Conservation (phyloP, 2,888 invertebrate genomes). For the Trachelus stipa region DNA sequence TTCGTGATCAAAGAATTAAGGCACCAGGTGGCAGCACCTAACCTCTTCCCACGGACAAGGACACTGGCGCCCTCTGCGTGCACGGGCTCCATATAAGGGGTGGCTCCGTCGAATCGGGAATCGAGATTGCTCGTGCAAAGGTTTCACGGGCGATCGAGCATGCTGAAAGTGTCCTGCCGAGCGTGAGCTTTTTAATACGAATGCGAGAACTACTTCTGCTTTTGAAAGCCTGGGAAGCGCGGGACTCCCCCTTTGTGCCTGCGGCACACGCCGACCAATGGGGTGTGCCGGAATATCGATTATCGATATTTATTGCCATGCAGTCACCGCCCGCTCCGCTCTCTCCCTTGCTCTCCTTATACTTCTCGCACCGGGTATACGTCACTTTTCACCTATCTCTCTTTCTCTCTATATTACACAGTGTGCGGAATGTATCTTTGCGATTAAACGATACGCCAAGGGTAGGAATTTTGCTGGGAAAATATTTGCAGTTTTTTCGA, state of each 20-base stretch:
- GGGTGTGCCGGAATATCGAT: constrained; percentile 51
- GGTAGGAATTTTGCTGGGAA: neutral
- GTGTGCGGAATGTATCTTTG: neutral
- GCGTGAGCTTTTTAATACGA: constrained; percentile 45
- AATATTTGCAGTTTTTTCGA: neutral
- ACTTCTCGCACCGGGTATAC: neutral
- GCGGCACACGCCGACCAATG: constrained; percentile 44
- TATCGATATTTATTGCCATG: constrained; percentile 59
- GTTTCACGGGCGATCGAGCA: neutral
- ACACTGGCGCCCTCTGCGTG: too few species aligned
- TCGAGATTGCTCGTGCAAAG: neutral
- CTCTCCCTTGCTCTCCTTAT: neutral
- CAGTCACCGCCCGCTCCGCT: constrained; percentile 46
- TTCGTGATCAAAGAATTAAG: neutral
- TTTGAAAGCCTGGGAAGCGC: constrained; percentile 44
- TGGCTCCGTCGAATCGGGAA: neutral
- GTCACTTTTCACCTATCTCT: neutral
- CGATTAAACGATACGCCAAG: neutral
- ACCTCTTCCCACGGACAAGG: neutral
- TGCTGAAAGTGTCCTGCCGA: neutral
- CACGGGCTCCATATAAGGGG: neutral
- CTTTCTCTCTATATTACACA: neutral
- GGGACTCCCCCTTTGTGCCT: constrained; percentile 33
- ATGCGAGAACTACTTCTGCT: constrained; percentile 54
- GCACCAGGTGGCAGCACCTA: neutral